A percentile compares a stretch with the other conserved stretches of the same genome.
Conservation (phyloP, 2,113 vertebrate genomes). For the Haliaeetus leucogaster region DNA sequence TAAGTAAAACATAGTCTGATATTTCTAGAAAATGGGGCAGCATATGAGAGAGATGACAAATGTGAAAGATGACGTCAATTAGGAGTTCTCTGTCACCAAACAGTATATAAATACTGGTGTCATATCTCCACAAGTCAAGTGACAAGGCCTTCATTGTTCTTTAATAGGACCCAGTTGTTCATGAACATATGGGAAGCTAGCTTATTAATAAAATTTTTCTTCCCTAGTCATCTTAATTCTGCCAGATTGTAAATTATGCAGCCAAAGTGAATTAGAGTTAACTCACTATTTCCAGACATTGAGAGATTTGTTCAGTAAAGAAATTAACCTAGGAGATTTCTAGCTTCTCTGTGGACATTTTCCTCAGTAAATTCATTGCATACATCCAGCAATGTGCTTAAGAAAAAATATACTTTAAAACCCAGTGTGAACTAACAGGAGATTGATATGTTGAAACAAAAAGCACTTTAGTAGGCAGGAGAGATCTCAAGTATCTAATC, state of each 20-base stretch:
- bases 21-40: background rate
- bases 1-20: background rate
- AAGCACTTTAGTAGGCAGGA: background rate
- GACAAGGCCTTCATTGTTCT: conserved; percentile 65
- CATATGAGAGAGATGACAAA: background rate
- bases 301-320: background rate
- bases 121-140: conserved; percentile 45
- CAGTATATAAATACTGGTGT: conserved; percentile 55
- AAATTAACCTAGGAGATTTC: background rate
- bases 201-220: conserved; percentile 56
- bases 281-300: background rate
- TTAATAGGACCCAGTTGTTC: conserved; percentile 56
- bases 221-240: conserved; percentile 4
- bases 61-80: background rate
- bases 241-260: conserved; percentile 20
- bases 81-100: conserved; percentile 4
- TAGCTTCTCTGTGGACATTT: background rate
- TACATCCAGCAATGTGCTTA: background rate
- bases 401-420: background rate
- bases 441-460: background rate
- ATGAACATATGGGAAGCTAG: conserved; percentile 22
- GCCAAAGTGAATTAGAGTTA: background rate
- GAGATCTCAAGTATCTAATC: background rate
- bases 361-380: background rate
- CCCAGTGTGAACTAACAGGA: background rate